Percentiles rank a stretch among this genome's conserved stretches.
Evolutionary conservation across 2,888 invertebrate genomes (phyloP).

Genomic region (Drosophila paramelanica): DNA sequence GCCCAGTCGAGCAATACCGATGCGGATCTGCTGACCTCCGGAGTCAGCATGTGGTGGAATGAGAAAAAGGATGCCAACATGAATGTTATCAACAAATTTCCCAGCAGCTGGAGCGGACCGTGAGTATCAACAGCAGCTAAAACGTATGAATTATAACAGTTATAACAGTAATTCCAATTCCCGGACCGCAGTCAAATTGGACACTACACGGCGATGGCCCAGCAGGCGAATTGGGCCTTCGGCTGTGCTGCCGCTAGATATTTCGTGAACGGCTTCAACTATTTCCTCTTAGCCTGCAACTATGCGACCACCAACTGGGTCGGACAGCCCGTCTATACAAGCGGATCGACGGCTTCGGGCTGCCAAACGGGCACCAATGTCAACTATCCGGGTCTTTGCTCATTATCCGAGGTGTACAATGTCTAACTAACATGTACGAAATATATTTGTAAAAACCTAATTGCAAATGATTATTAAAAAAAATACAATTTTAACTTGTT

Average conservation of each 20-base stretch:
- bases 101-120: conserved; percentile 29
- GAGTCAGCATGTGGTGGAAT: conserved; percentile 54
- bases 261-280: neutral
- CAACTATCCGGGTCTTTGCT: conserved; percentile 46
- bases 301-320: conserved; percentile 56
- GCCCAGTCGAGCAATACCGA: neutral
- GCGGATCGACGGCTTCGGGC: conserved; percentile 35
- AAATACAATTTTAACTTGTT: too few relatives aligned
- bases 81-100: conserved; percentile 43
- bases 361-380: conserved; percentile 50
- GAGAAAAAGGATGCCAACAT: conserved; percentile 47
- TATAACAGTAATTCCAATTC: neutral
- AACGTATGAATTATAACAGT: neutral
- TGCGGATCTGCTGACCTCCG: conserved; percentile 1
- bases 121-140: conserved; percentile 27
- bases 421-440: neutral
- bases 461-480: neutral
- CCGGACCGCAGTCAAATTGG: conserved; percentile 34
- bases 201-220: conserved; percentile 58
- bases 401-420: conserved; percentile 26
- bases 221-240: conserved; percentile 28
- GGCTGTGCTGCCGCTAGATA: conserved; percentile 47
- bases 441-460: neutral
- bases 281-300: conserved; percentile 53
- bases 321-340: conserved; percentile 27